phyloP scores from a whole-genome alignment of 2,888 invertebrate genomes.

The Galerucella pusilla region DNA sequence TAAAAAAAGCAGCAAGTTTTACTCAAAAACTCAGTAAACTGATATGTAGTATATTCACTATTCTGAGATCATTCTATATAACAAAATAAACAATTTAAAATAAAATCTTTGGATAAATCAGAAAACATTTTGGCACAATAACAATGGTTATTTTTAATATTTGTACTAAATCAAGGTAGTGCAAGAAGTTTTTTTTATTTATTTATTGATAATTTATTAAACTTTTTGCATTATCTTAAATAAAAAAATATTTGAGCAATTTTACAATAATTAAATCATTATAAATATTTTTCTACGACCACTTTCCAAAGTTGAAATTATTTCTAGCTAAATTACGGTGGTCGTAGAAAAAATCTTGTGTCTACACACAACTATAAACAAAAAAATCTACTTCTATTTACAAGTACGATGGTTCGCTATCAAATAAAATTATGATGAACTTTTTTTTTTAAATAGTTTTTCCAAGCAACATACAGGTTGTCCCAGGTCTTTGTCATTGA shows the following conservation, averaged over 20 bases:
- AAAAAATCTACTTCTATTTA: too few species aligned
- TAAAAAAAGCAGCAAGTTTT: too few species aligned
- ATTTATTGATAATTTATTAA: slow-evolving; percentile 28
- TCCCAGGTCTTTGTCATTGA: too few species aligned
- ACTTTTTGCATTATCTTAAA: slow-evolving; percentile 45
- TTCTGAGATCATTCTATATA: neutral
- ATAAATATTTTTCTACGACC: neutral
- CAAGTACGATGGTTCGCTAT: too few species aligned
- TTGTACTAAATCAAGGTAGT: slow-evolving; percentile 47
- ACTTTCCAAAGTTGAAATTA: too few species aligned
- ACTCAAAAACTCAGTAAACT: neutral
- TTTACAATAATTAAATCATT: slow-evolving; percentile 9
- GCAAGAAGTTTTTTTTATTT: slow-evolving; percentile 36
- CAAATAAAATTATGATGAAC: too few species aligned
- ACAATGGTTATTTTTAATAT: slow-evolving; percentile 41
- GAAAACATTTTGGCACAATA: slow-evolving; percentile 52
- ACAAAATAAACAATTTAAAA: slow-evolving; percentile 23
- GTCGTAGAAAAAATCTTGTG: too few species aligned
- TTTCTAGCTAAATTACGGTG: too few species aligned
- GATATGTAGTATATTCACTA: neutral
- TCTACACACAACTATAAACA: too few species aligned
- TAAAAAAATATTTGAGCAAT: slow-evolving; percentile 47
- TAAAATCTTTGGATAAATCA: slow-evolving; percentile 54
- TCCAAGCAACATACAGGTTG: too few species aligned
- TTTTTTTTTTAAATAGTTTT: too few species aligned